These are phyloP conservation scores for Todus mexicanus DNA, from an alignment of 2,797 vertebrate species.

Conservation along the genomic window DNA sequence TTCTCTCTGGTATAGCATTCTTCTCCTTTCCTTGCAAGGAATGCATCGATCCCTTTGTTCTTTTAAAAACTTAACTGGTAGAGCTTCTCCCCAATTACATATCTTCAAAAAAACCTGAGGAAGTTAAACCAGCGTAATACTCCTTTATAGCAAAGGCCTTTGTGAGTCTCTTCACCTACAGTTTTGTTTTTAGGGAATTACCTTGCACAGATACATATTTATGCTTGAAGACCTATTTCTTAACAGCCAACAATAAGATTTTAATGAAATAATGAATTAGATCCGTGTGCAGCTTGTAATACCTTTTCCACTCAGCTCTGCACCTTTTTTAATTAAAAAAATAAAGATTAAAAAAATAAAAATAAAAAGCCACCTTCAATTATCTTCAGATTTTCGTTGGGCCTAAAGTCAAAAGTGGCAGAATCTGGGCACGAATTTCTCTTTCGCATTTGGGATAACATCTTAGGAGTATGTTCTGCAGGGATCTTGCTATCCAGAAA, in stretches of 20 bases:
- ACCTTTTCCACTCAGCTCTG: neutral
- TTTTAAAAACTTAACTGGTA: neutral
- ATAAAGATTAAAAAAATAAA: neutral
- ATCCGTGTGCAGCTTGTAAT: neutral
- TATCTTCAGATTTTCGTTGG: neutral
- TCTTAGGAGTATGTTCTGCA: neutral
- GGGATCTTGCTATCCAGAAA: neutral
- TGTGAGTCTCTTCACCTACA: neutral
- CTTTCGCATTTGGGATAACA: neutral
- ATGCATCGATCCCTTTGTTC: neutral
- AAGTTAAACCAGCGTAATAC: neutral
- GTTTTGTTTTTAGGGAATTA: neutral
- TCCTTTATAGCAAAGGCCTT: neutral
- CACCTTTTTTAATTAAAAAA: neutral
- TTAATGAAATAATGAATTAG: neutral
- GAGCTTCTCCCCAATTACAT: neutral
- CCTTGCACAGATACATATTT: neutral
- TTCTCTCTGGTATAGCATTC: neutral
- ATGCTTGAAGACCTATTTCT: neutral
- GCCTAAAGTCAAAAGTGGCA: neutral
- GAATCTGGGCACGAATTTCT: neutral
- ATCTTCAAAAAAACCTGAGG: neutral
- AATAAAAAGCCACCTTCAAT: fast-evolving
- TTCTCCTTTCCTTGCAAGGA: neutral
- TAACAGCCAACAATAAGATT: neutral